These are phyloP conservation scores for Drosophila sp. DNA, from an alignment of 1,140 invertebrate species.

Conservation along the genomic window DNA sequence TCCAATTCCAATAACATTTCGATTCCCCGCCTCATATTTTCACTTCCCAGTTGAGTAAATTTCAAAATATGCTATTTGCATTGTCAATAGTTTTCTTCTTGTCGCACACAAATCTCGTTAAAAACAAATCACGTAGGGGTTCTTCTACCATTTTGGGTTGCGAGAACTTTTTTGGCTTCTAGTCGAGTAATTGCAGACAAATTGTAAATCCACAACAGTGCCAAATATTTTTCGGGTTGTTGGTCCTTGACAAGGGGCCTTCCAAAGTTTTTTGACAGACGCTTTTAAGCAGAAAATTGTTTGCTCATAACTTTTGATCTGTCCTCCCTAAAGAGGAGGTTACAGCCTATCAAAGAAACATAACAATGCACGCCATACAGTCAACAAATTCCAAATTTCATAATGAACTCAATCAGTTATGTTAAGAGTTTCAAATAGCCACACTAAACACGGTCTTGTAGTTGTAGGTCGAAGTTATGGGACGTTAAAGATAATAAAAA, in stretches of 20 bases:
- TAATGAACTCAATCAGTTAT: not conserved
- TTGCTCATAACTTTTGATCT: constrained; percentile 76
- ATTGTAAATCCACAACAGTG: constrained; percentile 62
- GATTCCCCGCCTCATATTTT: not conserved
- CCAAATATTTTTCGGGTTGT: constrained; percentile 46
- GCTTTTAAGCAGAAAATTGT: constrained; percentile 82
- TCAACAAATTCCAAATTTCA: not conserved
- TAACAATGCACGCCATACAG: not conserved
- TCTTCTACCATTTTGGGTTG: constrained; percentile 10
- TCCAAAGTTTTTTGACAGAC: constrained; percentile 78
- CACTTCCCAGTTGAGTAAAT: constrained; percentile 45
- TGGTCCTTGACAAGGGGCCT: constrained; percentile 65
- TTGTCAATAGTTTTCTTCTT: constrained; percentile 74
- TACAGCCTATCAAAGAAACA: constrained; percentile 37
- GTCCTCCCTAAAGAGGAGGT: not conserved
- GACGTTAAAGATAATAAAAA: too few relatives aligned
- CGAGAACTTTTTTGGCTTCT: constrained; percentile 53
- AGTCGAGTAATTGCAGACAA: constrained; percentile 71
- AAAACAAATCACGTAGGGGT: constrained; percentile 77
- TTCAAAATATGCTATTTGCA: constrained; percentile 72
- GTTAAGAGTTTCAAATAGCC: not conserved
- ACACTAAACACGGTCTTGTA: not conserved
- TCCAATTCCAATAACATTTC: not conserved
- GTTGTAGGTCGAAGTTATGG: too few relatives aligned
- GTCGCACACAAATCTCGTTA: constrained; percentile 64